Evolutionary conservation across 2,888 invertebrate genomes (phyloP).

Genomic region (Mythimna lalbum): DNA sequence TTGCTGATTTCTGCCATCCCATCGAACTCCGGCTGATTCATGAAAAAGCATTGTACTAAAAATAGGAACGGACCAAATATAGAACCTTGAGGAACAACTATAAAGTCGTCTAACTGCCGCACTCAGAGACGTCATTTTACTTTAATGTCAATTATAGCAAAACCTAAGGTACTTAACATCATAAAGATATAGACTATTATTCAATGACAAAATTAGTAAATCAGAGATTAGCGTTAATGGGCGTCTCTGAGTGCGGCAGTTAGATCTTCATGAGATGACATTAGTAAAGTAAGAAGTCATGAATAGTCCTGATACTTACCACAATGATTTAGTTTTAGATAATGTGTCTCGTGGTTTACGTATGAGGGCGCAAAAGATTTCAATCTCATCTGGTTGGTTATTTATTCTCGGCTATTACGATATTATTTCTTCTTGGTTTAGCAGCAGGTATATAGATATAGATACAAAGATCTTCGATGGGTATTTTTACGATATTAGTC

Average conservation of each 20-base stretch:
- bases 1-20: not conserved
- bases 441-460: not conserved
- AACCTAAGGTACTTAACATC: too few relatives aligned
- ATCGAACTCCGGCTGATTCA: not conserved
- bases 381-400: not conserved
- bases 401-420: not conserved
- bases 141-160: too few relatives aligned
- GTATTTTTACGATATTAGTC: not conserved
- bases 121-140: too few relatives aligned
- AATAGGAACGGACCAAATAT: not conserved
- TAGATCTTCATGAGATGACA: not conserved
- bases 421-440: not conserved
- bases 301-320: not conserved
- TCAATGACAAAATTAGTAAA: too few relatives aligned
- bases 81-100: not conserved
- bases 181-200: too few relatives aligned
- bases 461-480: not conserved
- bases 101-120: constrained; percentile 16
- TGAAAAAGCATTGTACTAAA: not conserved
- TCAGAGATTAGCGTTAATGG: too few relatives aligned
- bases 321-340: not conserved
- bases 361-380: not conserved
- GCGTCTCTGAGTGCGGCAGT: too few relatives aligned
- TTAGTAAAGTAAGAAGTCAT: not conserved
- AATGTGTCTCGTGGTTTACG: not conserved